Percentiles rank a stretch among this genome's conserved stretches.
These are phyloP conservation scores for Odiellus spinosus DNA, from an alignment of 2,888 invertebrate genomes.

Conservation along the genomic window DNA sequence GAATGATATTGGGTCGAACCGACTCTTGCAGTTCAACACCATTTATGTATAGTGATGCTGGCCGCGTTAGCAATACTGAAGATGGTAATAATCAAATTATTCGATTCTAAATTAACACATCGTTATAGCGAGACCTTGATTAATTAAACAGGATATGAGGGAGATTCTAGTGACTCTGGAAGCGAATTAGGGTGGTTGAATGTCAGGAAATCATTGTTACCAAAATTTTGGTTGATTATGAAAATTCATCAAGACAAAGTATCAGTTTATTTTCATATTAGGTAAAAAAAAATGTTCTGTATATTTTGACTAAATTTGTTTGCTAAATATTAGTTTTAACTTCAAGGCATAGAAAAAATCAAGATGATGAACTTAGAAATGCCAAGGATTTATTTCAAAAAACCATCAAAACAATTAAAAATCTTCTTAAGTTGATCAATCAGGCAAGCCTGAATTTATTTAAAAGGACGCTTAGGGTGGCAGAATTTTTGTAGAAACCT, in stretches of 20 bases:
- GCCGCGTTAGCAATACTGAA: constrained; percentile 23
- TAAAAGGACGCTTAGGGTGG: neutral
- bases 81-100: constrained; percentile 21
- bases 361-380: constrained; percentile 22
- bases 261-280: constrained; percentile 49
- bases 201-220: constrained; percentile 38
- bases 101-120: too few relatives aligned
- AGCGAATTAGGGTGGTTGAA: constrained; percentile 41
- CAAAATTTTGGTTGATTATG: constrained; percentile 55
- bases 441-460: constrained; percentile 23
- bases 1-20: neutral
- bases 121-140: too few relatives aligned
- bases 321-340: too few relatives aligned
- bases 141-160: constrained; percentile 45
- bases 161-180: constrained; percentile 44
- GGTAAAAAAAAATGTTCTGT: constrained; percentile 32
- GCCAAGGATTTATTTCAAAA: constrained; percentile 24
- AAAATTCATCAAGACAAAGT: constrained; percentile 41
- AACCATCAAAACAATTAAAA: constrained; percentile 40
- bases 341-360: constrained; percentile 23
- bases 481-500: neutral
- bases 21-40: constrained; percentile 17
- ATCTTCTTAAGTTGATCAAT: constrained; percentile 47
- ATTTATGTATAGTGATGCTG: constrained; percentile 22
- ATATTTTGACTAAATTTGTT: too few relatives aligned